These are phyloP conservation scores for Chaetodon trifascialis DNA, from an alignment of 2,113 vertebrate species.

Conservation along the genomic window DNA sequence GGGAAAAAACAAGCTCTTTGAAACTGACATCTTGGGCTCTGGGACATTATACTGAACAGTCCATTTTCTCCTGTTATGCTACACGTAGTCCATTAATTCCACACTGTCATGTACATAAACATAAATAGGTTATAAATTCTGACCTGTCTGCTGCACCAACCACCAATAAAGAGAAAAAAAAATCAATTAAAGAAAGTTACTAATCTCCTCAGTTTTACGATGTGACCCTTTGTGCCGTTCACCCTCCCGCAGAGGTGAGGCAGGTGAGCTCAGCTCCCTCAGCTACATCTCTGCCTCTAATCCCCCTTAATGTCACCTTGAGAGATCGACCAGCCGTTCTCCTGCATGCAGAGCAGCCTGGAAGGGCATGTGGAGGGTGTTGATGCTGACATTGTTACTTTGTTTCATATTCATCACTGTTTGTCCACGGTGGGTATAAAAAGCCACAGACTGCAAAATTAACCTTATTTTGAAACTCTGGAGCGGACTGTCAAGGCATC, in stretches of 20 bases:
- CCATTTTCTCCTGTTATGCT: too few species aligned
- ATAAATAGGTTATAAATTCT: neutral
- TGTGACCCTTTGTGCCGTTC: neutral
- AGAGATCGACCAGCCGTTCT: conserved; percentile 6
- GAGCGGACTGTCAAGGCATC: neutral
- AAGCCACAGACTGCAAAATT: neutral
- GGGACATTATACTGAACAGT: neutral
- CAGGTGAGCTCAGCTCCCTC: conserved; percentile 5
- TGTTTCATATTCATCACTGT: neutral
- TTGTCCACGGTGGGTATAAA: neutral
- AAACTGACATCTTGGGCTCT: neutral
- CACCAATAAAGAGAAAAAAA: neutral
- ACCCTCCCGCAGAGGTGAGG: conserved; percentile 8
- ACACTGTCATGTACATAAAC: too few species aligned
- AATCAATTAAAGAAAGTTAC: neutral
- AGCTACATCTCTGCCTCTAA: conserved; percentile 7
- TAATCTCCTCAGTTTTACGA: neutral
- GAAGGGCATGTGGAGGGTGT: neutral
- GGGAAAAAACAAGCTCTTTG: neutral
- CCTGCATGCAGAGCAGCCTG: conserved; percentile 16
- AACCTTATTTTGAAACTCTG: conserved; percentile 17
- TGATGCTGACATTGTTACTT: conserved; percentile 17
- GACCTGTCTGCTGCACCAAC: neutral
- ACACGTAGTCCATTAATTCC: too few species aligned
- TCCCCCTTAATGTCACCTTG: conserved; percentile 68